Conservation (phyloP, 2,113 vertebrate species). For the Pseudolaguvia tuberculata region DNA sequence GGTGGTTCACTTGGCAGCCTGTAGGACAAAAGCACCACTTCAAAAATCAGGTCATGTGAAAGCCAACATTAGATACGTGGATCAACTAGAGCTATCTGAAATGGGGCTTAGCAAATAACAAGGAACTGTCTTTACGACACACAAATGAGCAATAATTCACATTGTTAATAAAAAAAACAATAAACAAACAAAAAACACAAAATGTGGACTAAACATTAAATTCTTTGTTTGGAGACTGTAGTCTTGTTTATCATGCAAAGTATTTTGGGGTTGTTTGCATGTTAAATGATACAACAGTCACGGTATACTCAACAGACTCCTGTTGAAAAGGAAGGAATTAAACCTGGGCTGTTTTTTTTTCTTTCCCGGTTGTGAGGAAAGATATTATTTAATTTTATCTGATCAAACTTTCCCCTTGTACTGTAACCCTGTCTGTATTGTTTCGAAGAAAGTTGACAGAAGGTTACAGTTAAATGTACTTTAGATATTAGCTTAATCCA, state of each 20-base stretch:
- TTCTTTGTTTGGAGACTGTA: neutral
- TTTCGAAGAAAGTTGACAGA: neutral
- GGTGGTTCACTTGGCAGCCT: constrained; percentile 54
- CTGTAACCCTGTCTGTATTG: neutral
- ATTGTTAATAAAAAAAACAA: too few relatives aligned
- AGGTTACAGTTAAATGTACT: neutral
- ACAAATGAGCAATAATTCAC: neutral
- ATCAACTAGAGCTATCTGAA: constrained; percentile 28
- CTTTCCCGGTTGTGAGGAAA: neutral
- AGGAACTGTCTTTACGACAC: neutral
- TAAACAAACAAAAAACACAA: too few relatives aligned
- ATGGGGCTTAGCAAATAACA: constrained; percentile 41
- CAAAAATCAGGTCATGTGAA: constrained; percentile 32
- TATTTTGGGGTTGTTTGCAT: too few relatives aligned
- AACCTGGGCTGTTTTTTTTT: neutral
- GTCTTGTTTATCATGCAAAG: too few relatives aligned
- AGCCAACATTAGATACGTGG: constrained; percentile 25
- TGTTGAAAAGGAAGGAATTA: neutral
- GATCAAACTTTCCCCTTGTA: neutral
- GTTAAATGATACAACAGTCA: neutral
- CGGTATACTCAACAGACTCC: neutral
- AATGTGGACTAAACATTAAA: neutral
- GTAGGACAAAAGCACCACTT: constrained; percentile 3
- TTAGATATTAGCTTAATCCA: neutral
- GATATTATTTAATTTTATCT: neutral